A percentile compares a stretch with the other conserved stretches of the same genome.
These are phyloP conservation scores for Ips nitidus DNA, from an alignment of 1,140 invertebrate species.

Conservation along the genomic window DNA sequence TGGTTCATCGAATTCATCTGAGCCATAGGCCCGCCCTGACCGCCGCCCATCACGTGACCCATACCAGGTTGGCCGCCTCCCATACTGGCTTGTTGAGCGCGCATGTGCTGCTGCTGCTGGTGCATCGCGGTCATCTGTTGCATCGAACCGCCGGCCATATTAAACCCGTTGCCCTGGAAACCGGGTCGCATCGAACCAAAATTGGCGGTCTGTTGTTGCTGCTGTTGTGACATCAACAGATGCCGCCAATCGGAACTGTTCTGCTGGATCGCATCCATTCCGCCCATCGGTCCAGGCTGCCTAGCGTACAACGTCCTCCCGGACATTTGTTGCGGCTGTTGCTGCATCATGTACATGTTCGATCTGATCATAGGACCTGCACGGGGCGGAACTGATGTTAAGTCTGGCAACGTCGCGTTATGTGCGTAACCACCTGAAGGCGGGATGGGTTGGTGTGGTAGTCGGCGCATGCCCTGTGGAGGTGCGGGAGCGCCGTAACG, in stretches of 20 bases:
- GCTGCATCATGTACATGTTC: constrained; percentile 57
- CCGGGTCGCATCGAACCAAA: constrained; percentile 63
- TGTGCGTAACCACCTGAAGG: constrained; percentile 57
- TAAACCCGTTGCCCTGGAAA: constrained; percentile 56
- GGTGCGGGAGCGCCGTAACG: constrained; percentile 44
- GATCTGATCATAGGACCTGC: constrained; percentile 68
- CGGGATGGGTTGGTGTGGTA: constrained; percentile 67
- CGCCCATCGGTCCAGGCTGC: constrained; percentile 47
- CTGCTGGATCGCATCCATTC: constrained; percentile 45
- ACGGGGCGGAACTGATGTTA: constrained; percentile 16
- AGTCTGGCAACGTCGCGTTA: background rate
- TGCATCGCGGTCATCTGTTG: constrained; percentile 48
- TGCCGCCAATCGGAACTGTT: constrained; percentile 65
- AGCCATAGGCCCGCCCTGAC: constrained; percentile 45
- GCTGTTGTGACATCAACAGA: constrained; percentile 68
- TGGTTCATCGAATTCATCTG: constrained; percentile 56
- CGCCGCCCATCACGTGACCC: constrained; percentile 38
- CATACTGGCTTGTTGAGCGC: constrained; percentile 42
- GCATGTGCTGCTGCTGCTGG: constrained; percentile 50
- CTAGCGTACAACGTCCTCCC: constrained; percentile 53
- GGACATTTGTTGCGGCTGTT: constrained; percentile 52
- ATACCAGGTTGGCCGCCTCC: constrained; percentile 40
- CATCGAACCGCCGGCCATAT: constrained; percentile 42
- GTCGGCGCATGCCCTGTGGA: constrained; percentile 59
- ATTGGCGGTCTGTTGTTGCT: constrained; percentile 59